These are phyloP conservation scores for Brachionus manjavacas DNA, from an alignment of 1,140 invertebrate species.

Conservation along the genomic window DNA sequence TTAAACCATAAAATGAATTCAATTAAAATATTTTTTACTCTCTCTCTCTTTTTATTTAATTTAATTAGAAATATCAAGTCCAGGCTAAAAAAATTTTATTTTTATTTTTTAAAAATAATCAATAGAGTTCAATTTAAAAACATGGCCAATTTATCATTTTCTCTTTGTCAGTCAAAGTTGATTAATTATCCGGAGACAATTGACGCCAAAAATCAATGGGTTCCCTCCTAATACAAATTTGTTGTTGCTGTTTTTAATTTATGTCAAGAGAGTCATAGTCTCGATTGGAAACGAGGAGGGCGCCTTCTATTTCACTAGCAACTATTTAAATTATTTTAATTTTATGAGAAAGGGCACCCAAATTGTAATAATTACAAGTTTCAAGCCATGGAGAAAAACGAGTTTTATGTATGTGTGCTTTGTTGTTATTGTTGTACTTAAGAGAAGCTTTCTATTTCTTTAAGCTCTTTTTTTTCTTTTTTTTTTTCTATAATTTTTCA, in stretches of 20 bases:
- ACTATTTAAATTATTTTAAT: neutral
- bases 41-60: too few species aligned
- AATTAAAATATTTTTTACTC: too few species aligned
- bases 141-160: neutral
- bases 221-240: neutral
- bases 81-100: too few species aligned
- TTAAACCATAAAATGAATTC: too few species aligned
- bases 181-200: neutral
- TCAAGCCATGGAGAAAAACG: neutral
- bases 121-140: neutral
- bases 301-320: neutral
- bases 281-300: neutral
- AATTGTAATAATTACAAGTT: neutral
- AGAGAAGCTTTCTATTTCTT: conserved; percentile 1
- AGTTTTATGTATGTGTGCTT: conserved; percentile 4
- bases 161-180: neutral
- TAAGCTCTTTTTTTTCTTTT: neutral
- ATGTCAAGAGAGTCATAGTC: neutral
- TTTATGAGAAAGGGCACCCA: neutral
- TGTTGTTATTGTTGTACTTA: conserved; percentile 21
- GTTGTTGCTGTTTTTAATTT: too few species aligned
- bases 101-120: neutral
- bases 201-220: neutral
- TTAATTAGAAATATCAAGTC: too few species aligned
- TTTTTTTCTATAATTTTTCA: conserved; percentile 2